Conservation (phyloP, 1,140 invertebrate species). For the Brachionus koreanus region DNA sequence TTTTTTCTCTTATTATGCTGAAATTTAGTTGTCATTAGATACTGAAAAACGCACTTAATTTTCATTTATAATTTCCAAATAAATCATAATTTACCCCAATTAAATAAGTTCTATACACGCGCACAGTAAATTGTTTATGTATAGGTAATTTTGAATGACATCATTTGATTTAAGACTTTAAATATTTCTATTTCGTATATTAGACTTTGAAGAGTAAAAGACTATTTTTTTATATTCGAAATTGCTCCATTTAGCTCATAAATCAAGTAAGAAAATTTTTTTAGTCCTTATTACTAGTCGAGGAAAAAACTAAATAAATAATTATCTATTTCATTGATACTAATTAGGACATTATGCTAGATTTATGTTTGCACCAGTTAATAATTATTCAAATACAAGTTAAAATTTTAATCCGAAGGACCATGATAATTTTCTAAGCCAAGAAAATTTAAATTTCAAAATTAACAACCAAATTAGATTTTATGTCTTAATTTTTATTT, state of each 20-base stretch:
- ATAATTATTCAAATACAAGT: too few species aligned
- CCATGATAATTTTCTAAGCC: too few species aligned
- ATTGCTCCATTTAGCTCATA: not conserved
- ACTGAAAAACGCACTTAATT: not conserved
- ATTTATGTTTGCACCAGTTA: too few species aligned
- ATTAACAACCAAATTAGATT: too few species aligned
- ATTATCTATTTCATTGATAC: too few species aligned
- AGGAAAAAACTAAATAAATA: too few species aligned
- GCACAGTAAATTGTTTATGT: not conserved
- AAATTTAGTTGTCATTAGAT: not conserved
- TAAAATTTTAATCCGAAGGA: too few species aligned
- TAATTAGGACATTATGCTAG: too few species aligned
- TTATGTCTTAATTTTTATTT: too few species aligned
- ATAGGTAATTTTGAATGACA: not conserved
- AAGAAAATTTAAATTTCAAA: too few species aligned
- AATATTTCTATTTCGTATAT: not conserved
- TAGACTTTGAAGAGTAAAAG: not conserved
- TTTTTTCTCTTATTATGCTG: not conserved
- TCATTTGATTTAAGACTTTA: not conserved
- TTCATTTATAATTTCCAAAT: not conserved
- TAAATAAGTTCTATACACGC: not conserved
- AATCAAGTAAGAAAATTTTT: too few species aligned
- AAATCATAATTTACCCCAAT: not conserved
- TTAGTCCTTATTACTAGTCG: too few species aligned
- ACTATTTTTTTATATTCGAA: not conserved